Percentiles rank a stretch among this genome's conserved stretches.
Evolutionary conservation across 2,797 vertebrate genomes (phyloP).

Genomic region (Sebastes itinus): DNA sequence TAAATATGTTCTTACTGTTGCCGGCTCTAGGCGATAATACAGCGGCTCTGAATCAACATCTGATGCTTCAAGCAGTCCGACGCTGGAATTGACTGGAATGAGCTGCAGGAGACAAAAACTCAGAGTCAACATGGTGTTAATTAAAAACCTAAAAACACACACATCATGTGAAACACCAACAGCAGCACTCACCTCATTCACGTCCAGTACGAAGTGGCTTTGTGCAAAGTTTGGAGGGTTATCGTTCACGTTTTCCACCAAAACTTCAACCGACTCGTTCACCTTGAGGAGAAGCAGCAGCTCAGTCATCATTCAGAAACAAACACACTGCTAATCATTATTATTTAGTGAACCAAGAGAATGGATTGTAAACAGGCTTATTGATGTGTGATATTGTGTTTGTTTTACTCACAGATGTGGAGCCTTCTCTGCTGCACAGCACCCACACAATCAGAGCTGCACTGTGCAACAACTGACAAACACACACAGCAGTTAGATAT

Average conservation of each 20-base stretch:
- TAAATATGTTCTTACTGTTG: conserved; percentile 65
- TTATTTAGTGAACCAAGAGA: no score
- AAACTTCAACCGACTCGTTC: conserved; percentile 76
- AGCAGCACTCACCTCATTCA: conserved; percentile 81
- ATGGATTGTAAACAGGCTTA: no score
- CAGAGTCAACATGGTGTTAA: not conserved
- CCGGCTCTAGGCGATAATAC: conserved; percentile 79
- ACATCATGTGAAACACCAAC: not conserved
- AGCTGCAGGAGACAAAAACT: conserved; percentile 64
- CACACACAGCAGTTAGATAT: not conserved
- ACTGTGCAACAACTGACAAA: conserved; percentile 67
- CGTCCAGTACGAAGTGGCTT: conserved; percentile 74
- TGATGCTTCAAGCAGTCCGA: conserved; percentile 78
- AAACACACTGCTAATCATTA: not conserved
- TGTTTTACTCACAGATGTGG: conserved; percentile 76
- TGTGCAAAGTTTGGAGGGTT: conserved; percentile 82
- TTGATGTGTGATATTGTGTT: not conserved
- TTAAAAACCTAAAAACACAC: not conserved
- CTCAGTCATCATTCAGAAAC: not conserved
- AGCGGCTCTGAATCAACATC: conserved; percentile 80
- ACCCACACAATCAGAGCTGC: conserved; percentile 76
- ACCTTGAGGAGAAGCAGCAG: conserved; percentile 57
- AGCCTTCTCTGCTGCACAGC: conserved; percentile 75
- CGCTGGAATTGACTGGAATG: conserved; percentile 74
- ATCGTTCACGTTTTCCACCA: conserved; percentile 83